These are phyloP conservation scores for Leuciscus idus DNA, from an alignment of 2,113 vertebrate genomes.

Conservation along the genomic window DNA sequence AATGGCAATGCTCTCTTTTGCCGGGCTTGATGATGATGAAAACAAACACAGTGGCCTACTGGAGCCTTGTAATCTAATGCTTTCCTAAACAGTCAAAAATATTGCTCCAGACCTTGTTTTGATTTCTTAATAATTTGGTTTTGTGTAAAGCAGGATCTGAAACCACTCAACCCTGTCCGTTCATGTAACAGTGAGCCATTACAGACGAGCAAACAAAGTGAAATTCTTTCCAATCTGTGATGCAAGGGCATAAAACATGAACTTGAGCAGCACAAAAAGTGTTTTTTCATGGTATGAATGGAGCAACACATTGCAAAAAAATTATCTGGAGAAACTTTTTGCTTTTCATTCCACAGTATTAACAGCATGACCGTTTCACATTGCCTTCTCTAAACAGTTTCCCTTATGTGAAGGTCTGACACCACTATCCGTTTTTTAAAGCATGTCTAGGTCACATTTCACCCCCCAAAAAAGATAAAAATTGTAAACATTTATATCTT, in stretches of 20 bases:
- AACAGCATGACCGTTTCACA: not conserved
- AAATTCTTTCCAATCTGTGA: constrained; percentile 17
- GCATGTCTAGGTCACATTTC: not conserved
- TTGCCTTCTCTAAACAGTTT: constrained; percentile 7
- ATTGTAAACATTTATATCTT: not conserved
- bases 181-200: not conserved
- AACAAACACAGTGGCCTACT: constrained; percentile 24
- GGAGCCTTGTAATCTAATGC: constrained; percentile 21
- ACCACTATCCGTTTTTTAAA: not conserved
- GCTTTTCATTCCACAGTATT: not conserved
- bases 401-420: not conserved
- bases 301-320: not conserved
- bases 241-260: constrained; percentile 18
- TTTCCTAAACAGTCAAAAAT: not conserved
- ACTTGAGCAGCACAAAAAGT: not conserved
- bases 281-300: not conserved
- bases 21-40: constrained; percentile 44
- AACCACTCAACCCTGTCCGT: not conserved
- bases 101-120: not conserved
- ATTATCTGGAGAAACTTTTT: not conserved
- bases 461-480: not conserved
- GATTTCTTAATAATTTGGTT: constrained; percentile 1
- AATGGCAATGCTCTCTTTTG: constrained; percentile 27
- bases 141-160: not conserved
- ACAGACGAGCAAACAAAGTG: not conserved